phyloP scores from a whole-genome alignment of 2,797 vertebrate species.

The Typhlichthys subterraneus region DNA sequence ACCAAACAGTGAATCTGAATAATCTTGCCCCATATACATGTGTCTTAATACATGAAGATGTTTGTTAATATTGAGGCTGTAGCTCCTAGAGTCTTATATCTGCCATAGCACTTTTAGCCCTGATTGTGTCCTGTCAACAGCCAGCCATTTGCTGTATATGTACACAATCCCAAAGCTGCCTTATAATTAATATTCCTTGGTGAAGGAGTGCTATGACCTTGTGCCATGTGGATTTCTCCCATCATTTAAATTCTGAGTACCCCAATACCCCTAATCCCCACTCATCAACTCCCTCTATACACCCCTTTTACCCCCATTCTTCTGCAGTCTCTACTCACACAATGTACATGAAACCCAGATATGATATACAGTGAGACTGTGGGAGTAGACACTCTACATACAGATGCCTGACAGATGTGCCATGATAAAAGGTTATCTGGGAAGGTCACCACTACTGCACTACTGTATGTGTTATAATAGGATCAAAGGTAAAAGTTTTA shows the following conservation, averaged over 20 bases:
- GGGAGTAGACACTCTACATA: conserved; percentile 20
- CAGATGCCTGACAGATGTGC: conserved; percentile 32
- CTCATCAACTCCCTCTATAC: neutral
- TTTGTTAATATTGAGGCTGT: conserved; percentile 58
- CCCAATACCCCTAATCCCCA: conserved; percentile 17
- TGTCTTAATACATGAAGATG: neutral
- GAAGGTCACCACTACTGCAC: conserved; percentile 20
- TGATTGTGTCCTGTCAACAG: conserved; percentile 15
- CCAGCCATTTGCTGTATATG: conserved; percentile 36
- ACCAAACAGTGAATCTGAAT: too few relatives aligned
- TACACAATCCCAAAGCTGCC: conserved; percentile 33
- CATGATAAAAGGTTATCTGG: conserved; percentile 50
- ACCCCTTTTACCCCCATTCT: conserved; percentile 1
- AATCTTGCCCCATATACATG: neutral
- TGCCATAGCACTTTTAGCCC: conserved; percentile 16
- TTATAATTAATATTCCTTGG: conserved; percentile 57
- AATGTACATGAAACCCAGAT: conserved; percentile 41
- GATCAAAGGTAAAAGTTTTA: neutral
- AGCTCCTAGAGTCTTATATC: conserved; percentile 30
- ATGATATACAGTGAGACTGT: too few relatives aligned
- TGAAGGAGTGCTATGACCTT: conserved; percentile 69
- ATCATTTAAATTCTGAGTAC: conserved; percentile 55
- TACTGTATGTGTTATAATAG: conserved; percentile 3
- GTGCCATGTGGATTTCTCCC: conserved; percentile 61
- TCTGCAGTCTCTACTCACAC: conserved; percentile 40